phyloP scores from a whole-genome alignment of 1,140 invertebrate species.

The Rhizoglyphus robini region DNA sequence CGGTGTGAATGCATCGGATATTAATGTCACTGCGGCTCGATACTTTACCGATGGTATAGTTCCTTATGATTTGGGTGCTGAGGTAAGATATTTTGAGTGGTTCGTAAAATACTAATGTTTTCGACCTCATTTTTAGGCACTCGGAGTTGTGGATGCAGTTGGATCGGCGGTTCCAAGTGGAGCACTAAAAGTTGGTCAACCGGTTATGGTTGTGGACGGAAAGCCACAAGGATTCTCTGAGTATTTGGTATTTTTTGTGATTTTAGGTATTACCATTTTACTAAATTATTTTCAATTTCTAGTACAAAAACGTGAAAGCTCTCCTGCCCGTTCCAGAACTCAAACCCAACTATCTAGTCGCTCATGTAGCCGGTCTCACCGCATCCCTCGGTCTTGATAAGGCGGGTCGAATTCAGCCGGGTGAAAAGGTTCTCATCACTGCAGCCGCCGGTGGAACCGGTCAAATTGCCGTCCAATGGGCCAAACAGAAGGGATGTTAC shows the following conservation, averaged over 20 bases:
- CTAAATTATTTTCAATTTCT: too few relatives aligned
- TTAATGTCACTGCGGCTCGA: slow-evolving; percentile 22
- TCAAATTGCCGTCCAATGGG: slow-evolving; percentile 35
- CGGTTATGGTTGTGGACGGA: not conserved
- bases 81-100: too few relatives aligned
- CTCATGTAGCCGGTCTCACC: not conserved
- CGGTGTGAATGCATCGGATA: slow-evolving; percentile 22
- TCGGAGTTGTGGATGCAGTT: too few relatives aligned
- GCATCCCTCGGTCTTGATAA: not conserved
- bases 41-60: slow-evolving; percentile 14
- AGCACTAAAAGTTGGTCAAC: too few relatives aligned
- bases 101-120: too few relatives aligned
- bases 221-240: not conserved
- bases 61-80: slow-evolving; percentile 23
- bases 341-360: not conserved
- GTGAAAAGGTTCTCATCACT: too few relatives aligned
- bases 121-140: too few relatives aligned
- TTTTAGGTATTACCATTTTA: too few relatives aligned
- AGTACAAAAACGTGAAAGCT: not conserved
- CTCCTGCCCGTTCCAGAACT: not conserved
- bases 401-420: not conserved
- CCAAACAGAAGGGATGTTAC: slow-evolving; percentile 34
- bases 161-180: too few relatives aligned
- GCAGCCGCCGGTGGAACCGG: too few relatives aligned
- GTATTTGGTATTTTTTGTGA: too few relatives aligned